Base-by-base conservation (phyloP, 2,888 invertebrate genomes). In the Agrotis segetum region DNA sequence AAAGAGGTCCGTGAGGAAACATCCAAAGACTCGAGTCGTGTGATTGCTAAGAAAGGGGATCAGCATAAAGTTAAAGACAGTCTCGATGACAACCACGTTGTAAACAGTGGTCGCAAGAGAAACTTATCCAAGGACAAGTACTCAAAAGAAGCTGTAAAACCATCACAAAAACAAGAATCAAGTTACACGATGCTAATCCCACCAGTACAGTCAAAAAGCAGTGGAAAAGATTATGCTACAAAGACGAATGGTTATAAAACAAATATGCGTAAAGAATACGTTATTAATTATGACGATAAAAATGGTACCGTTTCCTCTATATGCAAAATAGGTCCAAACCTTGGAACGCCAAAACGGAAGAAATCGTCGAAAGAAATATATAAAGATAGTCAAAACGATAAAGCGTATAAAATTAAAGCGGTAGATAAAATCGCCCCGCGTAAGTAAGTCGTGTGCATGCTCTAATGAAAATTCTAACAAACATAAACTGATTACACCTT, bases 261-360 rank as follows among this genome's bases (percentile, higher is more conserved):
- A 64, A 85, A 91, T 17, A 91, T 88, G 81, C 88, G 92, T 83
- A 93, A 91, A 84, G 93, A 94, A 89, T 95, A 95, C 79, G 93
- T 96, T 17, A 95, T 96, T 71, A 96, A 96, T 83, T 96, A 96
- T 72, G 94, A 96, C 74, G 96, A 96, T 77, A 95, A 96, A 89
- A 94, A 96, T 76, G 96, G 96, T 81, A 95, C 95, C 14, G 94
- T 96, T 6, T 94, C 96, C 14, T 96, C 96, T 17, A 88, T 96
- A 75, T 92, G 93, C 81, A 95, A 96, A 92, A 88, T 95, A 60
- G 90, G 91, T 86, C 83, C 92, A 71, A 89, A 86, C 14, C 89
- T 71, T 52, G 84, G 89, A 74, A 83, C 88, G 58, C 89, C 92
- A 60, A 93, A 90, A 85, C 89, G 88, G 79, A 94, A 91, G 86